phyloP scores from a whole-genome alignment of 1,140 invertebrate species.

The Drosophila tsacasi region DNA sequence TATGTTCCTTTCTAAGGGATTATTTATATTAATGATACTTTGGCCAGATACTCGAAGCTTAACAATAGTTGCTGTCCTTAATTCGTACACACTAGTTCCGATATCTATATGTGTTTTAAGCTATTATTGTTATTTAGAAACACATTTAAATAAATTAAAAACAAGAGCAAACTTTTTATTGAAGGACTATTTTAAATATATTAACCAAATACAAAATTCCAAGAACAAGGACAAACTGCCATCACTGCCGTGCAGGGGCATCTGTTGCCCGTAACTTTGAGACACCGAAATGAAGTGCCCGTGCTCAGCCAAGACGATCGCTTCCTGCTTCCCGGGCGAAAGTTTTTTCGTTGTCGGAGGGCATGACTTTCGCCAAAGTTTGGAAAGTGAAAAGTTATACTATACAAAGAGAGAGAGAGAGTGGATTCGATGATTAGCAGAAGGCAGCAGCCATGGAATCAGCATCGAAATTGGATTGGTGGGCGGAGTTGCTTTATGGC shows the following conservation, averaged over 20 bases:
- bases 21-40: too few species aligned
- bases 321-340: conserved; percentile 47
- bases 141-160: too few species aligned
- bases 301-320: conserved; percentile 59
- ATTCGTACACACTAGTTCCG: too few species aligned
- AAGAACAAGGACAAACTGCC: neutral
- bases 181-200: neutral
- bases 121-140: too few species aligned
- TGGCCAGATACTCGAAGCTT: too few species aligned
- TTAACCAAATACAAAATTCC: too few species aligned
- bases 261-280: conserved; percentile 51
- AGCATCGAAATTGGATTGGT: conserved; percentile 35
- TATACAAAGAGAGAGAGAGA: neutral
- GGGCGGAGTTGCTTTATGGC: conserved; percentile 50
- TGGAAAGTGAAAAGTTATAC: conserved; percentile 61
- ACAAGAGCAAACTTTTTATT: too few species aligned
- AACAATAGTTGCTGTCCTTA: too few species aligned
- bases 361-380: conserved; percentile 56
- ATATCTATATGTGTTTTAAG: too few species aligned
- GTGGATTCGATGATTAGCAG: conserved; percentile 67
- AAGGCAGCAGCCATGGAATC: conserved; percentile 41
- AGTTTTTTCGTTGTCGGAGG: conserved; percentile 42
- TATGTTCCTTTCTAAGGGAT: too few species aligned
- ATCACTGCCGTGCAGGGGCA: conserved; percentile 9
- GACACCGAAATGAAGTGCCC: conserved; percentile 41